These are phyloP conservation scores for Actinostola sp. DNA, from an alignment of 92 coral and sea anemone species.

Conservation along the genomic window DNA sequence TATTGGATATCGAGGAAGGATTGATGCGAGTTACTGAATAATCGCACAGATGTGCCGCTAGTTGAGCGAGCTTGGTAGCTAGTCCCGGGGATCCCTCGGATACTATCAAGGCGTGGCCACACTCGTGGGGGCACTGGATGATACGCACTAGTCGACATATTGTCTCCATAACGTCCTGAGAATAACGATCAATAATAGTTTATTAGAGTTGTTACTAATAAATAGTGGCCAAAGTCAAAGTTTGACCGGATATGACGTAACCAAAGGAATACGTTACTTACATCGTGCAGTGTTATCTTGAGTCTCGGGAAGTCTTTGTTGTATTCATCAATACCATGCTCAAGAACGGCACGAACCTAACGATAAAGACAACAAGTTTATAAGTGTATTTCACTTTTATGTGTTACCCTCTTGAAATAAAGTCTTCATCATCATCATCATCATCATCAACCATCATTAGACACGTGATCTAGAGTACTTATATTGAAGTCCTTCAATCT, in stretches of 20 bases:
- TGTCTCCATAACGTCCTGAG: conserved; percentile 90
- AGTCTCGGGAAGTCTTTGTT: conserved; percentile 95
- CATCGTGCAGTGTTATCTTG: conserved; percentile 85
- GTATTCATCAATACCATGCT: conserved; percentile 95
- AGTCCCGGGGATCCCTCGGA: conserved; percentile 97
- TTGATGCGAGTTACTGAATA: conserved; percentile 92
- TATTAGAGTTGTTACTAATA: too few relatives aligned
- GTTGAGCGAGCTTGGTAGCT: conserved; percentile 85
- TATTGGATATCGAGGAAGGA: conserved; percentile 69
- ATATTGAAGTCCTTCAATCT: too few relatives aligned
- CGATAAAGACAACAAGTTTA: too few relatives aligned
- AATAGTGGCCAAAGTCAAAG: too few relatives aligned
- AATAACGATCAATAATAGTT: not conserved
- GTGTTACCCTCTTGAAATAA: too few relatives aligned
- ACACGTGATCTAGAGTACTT: too few relatives aligned
- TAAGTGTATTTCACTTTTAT: too few relatives aligned
- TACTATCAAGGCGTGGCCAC: conserved; percentile 93
- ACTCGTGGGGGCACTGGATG: conserved; percentile 94
- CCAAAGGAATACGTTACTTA: conserved; percentile 21
- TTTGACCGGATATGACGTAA: too few relatives aligned
- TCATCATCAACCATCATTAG: too few relatives aligned
- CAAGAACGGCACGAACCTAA: conserved; percentile 89
- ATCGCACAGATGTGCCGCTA: conserved; percentile 94
- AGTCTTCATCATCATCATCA: too few relatives aligned
- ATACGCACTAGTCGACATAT: conserved; percentile 95